Evolutionary conservation across 2,113 vertebrate species (phyloP).

Genomic region (Tyto alba): DNA sequence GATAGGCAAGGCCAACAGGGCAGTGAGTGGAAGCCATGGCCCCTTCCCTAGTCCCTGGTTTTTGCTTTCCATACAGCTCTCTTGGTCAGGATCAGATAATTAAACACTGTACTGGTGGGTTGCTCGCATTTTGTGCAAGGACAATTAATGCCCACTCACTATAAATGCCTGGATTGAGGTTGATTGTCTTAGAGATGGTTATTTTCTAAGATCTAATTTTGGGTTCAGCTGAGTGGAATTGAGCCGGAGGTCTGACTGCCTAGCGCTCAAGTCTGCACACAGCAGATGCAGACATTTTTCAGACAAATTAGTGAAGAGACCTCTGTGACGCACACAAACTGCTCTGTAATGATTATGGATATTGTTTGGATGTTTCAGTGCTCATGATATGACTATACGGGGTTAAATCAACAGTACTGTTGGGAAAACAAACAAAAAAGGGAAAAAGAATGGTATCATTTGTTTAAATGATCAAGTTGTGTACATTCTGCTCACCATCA

Average conservation of each 20-base stretch:
- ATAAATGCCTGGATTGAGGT: not conserved
- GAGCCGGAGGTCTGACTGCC: not conserved
- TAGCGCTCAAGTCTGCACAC: not conserved
- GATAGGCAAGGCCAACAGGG: not conserved
- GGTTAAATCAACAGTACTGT: constrained; percentile 23
- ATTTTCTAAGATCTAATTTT: not conserved
- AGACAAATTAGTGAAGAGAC: not conserved
- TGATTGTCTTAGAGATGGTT: not conserved
- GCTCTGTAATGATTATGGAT: not conserved
- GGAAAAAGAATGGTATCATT: not conserved
- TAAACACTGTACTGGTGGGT: rapidly evolving
- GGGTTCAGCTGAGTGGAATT: not conserved
- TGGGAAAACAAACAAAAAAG: not conserved
- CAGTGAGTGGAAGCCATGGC: rapidly evolving
- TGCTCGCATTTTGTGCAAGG: not conserved
- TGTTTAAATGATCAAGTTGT: not conserved
- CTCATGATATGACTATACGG: not conserved
- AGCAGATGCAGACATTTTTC: constrained; percentile 13
- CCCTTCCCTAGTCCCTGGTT: rapidly evolving
- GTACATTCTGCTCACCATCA: not conserved
- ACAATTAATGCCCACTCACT: not conserved
- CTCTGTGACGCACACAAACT: not conserved
- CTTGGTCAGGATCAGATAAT: not conserved
- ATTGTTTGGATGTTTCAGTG: not conserved
- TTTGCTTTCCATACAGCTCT: not conserved